These are phyloP conservation scores for Dendroctonus ponderosae DNA, from an alignment of 1,140 invertebrate genomes.

Conservation along the genomic window DNA sequence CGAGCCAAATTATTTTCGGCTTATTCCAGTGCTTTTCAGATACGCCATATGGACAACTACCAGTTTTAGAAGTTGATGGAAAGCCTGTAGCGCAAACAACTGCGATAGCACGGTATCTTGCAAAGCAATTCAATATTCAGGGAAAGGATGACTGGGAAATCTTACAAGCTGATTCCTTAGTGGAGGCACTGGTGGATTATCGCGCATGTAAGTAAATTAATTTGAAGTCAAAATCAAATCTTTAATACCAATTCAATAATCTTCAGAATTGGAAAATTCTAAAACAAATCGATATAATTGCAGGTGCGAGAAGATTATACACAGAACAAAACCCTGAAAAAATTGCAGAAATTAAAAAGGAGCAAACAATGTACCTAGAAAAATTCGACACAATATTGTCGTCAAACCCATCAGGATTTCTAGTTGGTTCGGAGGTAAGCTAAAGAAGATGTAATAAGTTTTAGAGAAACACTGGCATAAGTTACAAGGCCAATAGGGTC, in stretches of 20 bases:
- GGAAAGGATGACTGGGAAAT: conserved; percentile 19
- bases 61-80: too few species aligned
- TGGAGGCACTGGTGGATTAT: not conserved
- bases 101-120: conserved; percentile 10
- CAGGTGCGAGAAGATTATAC: not conserved
- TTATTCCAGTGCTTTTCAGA: not conserved
- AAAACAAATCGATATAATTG: not conserved
- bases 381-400: conserved; percentile 8
- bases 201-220: too few species aligned
- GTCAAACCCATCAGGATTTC: conserved; percentile 3
- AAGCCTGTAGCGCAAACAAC: not conserved
- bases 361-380: not conserved
- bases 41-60: too few species aligned
- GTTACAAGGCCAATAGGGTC: not conserved
- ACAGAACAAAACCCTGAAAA: conserved; percentile 4
- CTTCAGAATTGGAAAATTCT: not conserved
- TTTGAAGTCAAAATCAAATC: too few species aligned
- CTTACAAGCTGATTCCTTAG: conserved; percentile 4
- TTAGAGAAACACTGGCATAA: not conserved
- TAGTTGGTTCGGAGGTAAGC: conserved; percentile 16
- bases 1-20: too few species aligned
- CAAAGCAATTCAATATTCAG: conserved; percentile 5
- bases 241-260: too few species aligned
- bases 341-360: conserved; percentile 5
- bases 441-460: not conserved